Base-by-base conservation (phyloP, 1,140 invertebrate species). In the Eurosta solidaginis region DNA sequence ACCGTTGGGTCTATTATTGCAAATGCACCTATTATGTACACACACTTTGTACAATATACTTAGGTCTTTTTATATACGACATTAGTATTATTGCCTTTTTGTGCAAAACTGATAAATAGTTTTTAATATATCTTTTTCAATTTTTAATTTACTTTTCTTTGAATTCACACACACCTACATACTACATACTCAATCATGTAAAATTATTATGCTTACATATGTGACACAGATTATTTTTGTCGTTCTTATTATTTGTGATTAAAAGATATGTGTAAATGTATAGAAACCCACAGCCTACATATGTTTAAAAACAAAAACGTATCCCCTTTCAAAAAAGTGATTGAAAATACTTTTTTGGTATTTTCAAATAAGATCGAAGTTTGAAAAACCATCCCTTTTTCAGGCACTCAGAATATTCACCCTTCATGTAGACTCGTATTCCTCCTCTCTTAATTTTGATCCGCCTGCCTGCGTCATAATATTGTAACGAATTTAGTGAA, bases 221-320 rank as follows among this genome's bases (percentile, higher is more conserved):
- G 7, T 22, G 59, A 22, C 59, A 68, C 59, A 68, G 59, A 68
- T 68, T 68, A 68, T n/a, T 68, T 68, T 68, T 68, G 59, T 68
- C 59, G 59, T 68, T 68, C 59, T 17, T 68, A 68, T 68, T 68
- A 68, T 68, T 68, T 68, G 33, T 68, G 59, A 68, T 68, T 68
- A 9, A 1, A 1, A 36, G 22, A 20, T 40, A 20, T 40, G 59
- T 6, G 9, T 42, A 33, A 59, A 36, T 0, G 2, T 2, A 9
- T 47, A 0, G 3, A 47, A 47, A 9, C 7, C 12, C 14, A 47
- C 14, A 47, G 45, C 3, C n/a, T 47, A 10, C 45, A 14, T 47
- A 47, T 47, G n/a, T 14, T 12, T 47, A 47, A 3, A n/a, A n/a
- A n/a, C n/a, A n/a, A n/a, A n/a, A n/a, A n/a, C n/a, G n/a, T n/a